phyloP scores from a whole-genome alignment of 2,797 vertebrate genomes.

The Leptoclinus maculatus region DNA sequence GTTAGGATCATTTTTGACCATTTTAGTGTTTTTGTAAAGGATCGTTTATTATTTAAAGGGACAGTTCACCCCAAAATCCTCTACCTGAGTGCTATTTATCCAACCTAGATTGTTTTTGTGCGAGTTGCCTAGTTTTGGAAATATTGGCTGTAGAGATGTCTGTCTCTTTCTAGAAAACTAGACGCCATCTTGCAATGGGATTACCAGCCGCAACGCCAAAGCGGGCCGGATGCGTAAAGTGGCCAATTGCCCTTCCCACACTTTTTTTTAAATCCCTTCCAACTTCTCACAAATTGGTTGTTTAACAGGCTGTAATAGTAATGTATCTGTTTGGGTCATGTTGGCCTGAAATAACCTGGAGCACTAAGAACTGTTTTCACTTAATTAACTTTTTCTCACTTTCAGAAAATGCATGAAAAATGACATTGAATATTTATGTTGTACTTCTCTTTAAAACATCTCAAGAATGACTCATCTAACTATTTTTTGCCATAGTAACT shows the following conservation, averaged over 20 bases:
- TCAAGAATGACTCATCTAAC: slow-evolving; percentile 13
- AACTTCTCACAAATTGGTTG: slow-evolving; percentile 9
- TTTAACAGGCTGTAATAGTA: slow-evolving; percentile 6
- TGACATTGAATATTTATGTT: slow-evolving; percentile 8
- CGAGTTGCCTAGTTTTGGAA: no score
- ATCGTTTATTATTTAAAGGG: neutral
- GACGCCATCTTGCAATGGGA: no score
- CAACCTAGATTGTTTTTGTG: no score
- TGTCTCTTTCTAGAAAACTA: no score
- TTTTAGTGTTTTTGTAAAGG: neutral
- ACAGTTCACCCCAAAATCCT: neutral
- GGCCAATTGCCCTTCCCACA: neutral
- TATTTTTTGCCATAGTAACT: slow-evolving; percentile 13
- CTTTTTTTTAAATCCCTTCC: neutral
- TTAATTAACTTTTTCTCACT: neutral
- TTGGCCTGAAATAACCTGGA: neutral
- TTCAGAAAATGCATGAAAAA: neutral
- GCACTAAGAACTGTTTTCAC: neutral
- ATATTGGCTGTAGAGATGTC: no score
- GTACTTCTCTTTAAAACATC: slow-evolving; percentile 1
- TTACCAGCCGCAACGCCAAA: no score
- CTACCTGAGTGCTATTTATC: no score
- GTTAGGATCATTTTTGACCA: neutral
- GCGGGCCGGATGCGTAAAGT: no score
- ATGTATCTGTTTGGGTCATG: slow-evolving; percentile 5